Percentiles rank a stretch among this genome's conserved stretches.
Conservation (phyloP, 2,797 vertebrate genomes). For the Acrossocheilus wenchowensis region DNA sequence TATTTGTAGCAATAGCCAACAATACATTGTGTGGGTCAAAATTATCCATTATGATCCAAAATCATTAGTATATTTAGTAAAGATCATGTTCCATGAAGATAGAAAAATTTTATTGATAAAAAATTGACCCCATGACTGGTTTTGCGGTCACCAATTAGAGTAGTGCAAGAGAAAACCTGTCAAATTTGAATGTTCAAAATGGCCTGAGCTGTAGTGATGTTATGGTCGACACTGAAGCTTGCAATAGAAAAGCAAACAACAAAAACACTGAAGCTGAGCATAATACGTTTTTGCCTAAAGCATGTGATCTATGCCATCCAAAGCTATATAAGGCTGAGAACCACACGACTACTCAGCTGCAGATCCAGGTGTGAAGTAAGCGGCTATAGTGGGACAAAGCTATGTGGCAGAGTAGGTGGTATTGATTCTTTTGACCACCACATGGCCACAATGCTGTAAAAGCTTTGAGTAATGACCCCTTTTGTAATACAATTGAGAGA, state of each 20-base stretch:
- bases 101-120: neutral
- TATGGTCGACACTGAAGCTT: neutral
- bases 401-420: neutral
- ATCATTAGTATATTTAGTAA: neutral
- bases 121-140: neutral
- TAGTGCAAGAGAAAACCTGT: neutral
- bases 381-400: neutral
- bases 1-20: neutral
- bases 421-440: neutral
- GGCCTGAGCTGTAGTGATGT: neutral
- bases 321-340: neutral
- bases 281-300: no score
- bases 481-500: neutral
- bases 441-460: neutral
- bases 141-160: neutral
- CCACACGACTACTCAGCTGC: neutral
- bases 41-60: neutral
- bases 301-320: neutral
- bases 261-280: neutral
- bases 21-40: neutral
- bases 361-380: neutral
- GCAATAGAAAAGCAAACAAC: neutral
- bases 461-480: neutral
- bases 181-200: neutral
- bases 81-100: neutral